Conservation (phyloP, 2,113 vertebrate species). For the Macroglossus sobrinus region DNA sequence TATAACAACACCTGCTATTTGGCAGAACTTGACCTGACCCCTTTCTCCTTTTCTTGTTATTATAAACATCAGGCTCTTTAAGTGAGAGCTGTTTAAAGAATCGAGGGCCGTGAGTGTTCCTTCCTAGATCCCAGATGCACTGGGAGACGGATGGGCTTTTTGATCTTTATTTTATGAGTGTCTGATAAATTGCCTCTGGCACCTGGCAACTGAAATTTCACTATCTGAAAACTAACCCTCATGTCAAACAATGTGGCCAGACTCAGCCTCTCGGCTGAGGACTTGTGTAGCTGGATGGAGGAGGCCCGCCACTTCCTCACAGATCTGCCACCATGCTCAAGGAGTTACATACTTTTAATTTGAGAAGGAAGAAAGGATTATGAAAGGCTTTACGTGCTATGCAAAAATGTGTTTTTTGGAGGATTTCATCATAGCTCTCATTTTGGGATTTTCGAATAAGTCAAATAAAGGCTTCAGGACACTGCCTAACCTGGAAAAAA, state of each 20-base stretch:
- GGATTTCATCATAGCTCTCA: conserved; percentile 54
- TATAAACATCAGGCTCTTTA: conserved; percentile 93
- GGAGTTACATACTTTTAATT: conserved; percentile 76
- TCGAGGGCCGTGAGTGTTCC: conserved; percentile 82
- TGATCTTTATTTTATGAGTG: conserved; percentile 89
- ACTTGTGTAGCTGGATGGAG: conserved; percentile 67
- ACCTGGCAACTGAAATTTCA: conserved; percentile 89
- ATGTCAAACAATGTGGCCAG: conserved; percentile 86
- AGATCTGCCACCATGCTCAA: conserved; percentile 53
- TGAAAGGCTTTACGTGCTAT: conserved; percentile 46
- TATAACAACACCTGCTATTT: conserved; percentile 88
- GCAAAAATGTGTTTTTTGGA: conserved; percentile 69
- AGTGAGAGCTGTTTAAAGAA: conserved; percentile 90
- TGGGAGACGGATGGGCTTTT: conserved; percentile 83
- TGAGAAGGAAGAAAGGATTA: conserved; percentile 57
- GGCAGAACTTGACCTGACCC: conserved; percentile 87
- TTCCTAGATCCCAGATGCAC: conserved; percentile 87
- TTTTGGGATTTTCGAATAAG: conserved; percentile 68
- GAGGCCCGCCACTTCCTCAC: conserved; percentile 73
- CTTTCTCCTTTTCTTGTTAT: conserved; percentile 89
- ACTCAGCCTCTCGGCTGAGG: conserved; percentile 73
- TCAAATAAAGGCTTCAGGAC: conserved; percentile 52
- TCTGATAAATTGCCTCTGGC: conserved; percentile 87
- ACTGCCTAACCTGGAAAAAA: conserved; percentile 38
- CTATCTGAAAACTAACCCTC: conserved; percentile 86